Conservation (phyloP, 2,888 invertebrate genomes). For the Baronia brevicornis region DNA sequence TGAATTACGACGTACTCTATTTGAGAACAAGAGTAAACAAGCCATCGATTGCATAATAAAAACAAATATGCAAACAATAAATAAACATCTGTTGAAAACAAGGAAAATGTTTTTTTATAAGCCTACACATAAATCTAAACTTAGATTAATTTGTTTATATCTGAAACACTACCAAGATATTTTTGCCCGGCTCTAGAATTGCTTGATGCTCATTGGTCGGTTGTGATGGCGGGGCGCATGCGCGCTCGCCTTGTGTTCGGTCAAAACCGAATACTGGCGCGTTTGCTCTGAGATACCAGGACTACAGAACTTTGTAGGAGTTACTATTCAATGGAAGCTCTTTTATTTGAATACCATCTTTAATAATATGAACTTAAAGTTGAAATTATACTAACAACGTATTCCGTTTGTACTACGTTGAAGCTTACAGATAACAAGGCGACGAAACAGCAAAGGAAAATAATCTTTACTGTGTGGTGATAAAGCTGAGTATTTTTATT, state of each 20-base stretch:
- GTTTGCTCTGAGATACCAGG: conserved; percentile 70
- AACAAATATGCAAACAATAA: conserved; percentile 2
- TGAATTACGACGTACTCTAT: conserved; percentile 49
- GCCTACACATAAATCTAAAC: conserved; percentile 16
- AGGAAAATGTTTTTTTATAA: too few relatives aligned
- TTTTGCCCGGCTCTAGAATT: conserved; percentile 35
- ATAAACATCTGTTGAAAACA: neutral
- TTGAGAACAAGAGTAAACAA: conserved; percentile 22
- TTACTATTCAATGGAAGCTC: conserved; percentile 27
- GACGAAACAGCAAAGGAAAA: conserved; percentile 27
- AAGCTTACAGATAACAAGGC: conserved; percentile 56
- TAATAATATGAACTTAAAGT: conserved; percentile 19
- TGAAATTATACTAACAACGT: conserved; percentile 21
- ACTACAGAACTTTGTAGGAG: conserved; percentile 68
- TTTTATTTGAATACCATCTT: conserved; percentile 29
- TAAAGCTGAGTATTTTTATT: too few relatives aligned
- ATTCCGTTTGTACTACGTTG: conserved; percentile 42
- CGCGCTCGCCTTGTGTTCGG: conserved; percentile 60
- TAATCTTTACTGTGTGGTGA: conserved; percentile 29
- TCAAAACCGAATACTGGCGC: conserved; percentile 72
- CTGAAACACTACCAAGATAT: conserved; percentile 27
- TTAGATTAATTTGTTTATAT: conserved; percentile 21
- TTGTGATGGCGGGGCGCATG: conserved; percentile 66
- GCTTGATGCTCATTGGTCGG: conserved; percentile 61
- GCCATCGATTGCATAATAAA: conserved; percentile 23